phyloP scores from a whole-genome alignment of 2,888 invertebrate species.

The Branchinecta sandiegonensis region DNA sequence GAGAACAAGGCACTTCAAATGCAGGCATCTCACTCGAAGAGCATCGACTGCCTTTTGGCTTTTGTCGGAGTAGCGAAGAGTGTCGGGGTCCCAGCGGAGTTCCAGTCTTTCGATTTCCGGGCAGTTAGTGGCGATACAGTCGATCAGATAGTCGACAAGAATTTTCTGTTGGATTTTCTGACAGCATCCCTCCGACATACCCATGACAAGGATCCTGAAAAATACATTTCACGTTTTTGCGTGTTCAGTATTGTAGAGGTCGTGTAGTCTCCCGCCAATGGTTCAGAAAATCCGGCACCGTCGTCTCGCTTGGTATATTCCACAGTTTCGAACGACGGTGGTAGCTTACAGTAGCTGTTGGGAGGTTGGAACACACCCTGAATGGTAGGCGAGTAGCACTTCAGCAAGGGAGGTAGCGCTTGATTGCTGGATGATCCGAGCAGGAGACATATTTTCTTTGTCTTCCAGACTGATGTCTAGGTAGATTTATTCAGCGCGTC shows the following conservation, averaged over 20 bases:
- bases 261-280: no score
- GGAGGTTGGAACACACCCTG: no score
- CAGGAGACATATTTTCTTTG: no score
- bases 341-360: no score
- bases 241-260: no score
- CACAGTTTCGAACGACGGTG: no score
- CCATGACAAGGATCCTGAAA: slow-evolving; percentile 85
- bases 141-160: slow-evolving; percentile 87
- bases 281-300: no score
- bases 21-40: slow-evolving; percentile 82
- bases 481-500: no score
- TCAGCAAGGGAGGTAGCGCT: no score
- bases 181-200: slow-evolving; percentile 87
- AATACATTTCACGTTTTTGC: neutral
- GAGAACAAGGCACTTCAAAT: slow-evolving; percentile 77
- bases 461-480: no score
- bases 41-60: slow-evolving; percentile 98
- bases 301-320: no score
- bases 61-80: slow-evolving; percentile 94
- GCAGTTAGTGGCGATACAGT: slow-evolving; percentile 87
- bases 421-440: no score
- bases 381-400: neutral
- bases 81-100: slow-evolving; percentile 96
- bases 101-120: slow-evolving; percentile 77
- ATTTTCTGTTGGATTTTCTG: slow-evolving; percentile 62